Percentiles rank a stretch among this genome's conserved stretches.
Conservation (phyloP, 1,140 invertebrate genomes). For the Trinorchestia longiramus region DNA sequence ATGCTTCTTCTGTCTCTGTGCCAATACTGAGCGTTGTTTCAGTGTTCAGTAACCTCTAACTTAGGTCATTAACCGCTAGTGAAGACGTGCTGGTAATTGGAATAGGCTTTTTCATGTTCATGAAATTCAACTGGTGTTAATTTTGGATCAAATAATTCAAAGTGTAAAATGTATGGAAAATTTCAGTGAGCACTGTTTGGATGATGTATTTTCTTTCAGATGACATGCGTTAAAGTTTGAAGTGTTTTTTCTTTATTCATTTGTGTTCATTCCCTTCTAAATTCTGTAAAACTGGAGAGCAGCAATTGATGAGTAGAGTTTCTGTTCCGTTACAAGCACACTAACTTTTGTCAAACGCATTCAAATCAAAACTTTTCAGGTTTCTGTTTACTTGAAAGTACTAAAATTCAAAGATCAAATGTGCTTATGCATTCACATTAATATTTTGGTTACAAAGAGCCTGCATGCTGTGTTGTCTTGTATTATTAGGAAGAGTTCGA, state of each 20-base stretch:
- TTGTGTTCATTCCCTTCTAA: neutral
- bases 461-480: too few species aligned
- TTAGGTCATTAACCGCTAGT: too few species aligned
- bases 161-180: neutral
- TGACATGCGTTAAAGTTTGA: neutral
- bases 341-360: too few species aligned
- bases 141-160: neutral
- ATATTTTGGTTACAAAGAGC: too few species aligned
- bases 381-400: too few species aligned
- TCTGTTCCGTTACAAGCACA: too few species aligned
- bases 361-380: too few species aligned
- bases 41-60: too few species aligned
- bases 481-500: too few species aligned
- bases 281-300: neutral
- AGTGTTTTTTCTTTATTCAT: neutral
- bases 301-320: neutral
- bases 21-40: neutral
- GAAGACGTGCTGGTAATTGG: too few species aligned
- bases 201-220: neutral
- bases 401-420: too few species aligned
- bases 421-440: too few species aligned
- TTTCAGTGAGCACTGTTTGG: neutral
- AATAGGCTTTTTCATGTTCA: neutral
- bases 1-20: neutral
- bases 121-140: neutral